Percentiles rank a stretch among this genome's conserved stretches.
These are phyloP conservation scores for Melospiza melodia DNA, from an alignment of 2,113 vertebrate species.

Conservation along the genomic window DNA sequence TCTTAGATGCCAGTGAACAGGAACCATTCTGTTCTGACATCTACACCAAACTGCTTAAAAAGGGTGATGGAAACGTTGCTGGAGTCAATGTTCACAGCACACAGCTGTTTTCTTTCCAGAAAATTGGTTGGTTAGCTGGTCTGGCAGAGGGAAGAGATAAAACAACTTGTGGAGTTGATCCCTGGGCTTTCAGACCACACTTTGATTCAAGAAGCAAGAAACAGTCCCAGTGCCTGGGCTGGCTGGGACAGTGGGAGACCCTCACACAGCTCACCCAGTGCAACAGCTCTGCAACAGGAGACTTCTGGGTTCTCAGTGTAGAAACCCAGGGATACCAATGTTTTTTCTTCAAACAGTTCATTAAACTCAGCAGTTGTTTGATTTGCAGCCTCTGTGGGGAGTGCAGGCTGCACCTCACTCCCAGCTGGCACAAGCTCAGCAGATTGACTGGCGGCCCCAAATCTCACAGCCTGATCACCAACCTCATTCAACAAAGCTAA, in stretches of 20 bases:
- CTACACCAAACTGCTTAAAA: neutral
- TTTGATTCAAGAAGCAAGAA: neutral
- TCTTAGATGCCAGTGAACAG: neutral
- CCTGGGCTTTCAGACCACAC: neutral
- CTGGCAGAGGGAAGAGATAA: neutral
- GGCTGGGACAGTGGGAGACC: accelerated
- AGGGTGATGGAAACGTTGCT: neutral
- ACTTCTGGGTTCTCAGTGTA: accelerated
- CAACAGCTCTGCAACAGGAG: neutral
- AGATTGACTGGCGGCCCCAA: accelerated
- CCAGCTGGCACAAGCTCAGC: neutral
- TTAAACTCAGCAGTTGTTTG: neutral
- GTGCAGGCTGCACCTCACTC: accelerated
- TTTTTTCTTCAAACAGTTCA: neutral
- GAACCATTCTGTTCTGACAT: neutral
- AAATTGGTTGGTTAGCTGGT: neutral
- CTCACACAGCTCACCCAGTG: neutral
- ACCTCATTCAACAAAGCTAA: neutral
- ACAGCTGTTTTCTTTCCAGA: neutral
- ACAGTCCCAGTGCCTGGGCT: neutral
- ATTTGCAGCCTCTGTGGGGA: neutral
- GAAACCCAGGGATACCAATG: neutral
- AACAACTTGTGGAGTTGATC: neutral
- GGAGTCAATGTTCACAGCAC: neutral
- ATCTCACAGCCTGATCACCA: neutral